Evolutionary conservation across 2,888 invertebrate genomes (phyloP).

Genomic region (Pammene fasciana): DNA sequence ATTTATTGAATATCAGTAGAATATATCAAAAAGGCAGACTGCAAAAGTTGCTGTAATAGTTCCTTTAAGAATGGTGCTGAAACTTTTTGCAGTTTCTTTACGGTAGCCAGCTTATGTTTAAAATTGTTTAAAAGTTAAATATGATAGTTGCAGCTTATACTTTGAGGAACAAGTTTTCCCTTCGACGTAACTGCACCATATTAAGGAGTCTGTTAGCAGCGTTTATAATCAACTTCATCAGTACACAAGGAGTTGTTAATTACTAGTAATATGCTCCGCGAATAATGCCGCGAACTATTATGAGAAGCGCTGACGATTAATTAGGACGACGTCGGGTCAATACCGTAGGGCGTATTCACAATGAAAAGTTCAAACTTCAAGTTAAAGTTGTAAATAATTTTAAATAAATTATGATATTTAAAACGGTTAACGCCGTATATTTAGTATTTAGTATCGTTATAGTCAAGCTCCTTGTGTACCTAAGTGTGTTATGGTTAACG

Average conservation of each 20-base stretch:
- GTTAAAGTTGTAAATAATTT: too few relatives aligned
- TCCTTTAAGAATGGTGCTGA: constrained; percentile 43
- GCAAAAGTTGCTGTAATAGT: constrained; percentile 56
- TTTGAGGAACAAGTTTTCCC: constrained; percentile 35
- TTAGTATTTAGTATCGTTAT: too few relatives aligned
- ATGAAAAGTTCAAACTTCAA: not conserved
- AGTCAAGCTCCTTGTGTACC: too few relatives aligned
- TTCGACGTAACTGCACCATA: constrained; percentile 31
- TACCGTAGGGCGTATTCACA: not conserved
- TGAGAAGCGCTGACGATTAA: constrained; percentile 23
- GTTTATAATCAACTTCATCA: constrained; percentile 40
- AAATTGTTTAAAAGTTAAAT: constrained; percentile 33
- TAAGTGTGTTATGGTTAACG: too few relatives aligned
- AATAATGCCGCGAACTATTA: constrained; percentile 25
- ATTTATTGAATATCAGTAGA: constrained; percentile 70
- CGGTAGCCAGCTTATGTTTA: constrained; percentile 28
- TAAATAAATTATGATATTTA: too few relatives aligned
- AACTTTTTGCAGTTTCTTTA: constrained; percentile 44
- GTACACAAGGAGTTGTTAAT: constrained; percentile 29
- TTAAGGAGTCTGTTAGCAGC: constrained; percentile 40
- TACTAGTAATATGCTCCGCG: constrained; percentile 32
- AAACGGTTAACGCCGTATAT: too few relatives aligned
- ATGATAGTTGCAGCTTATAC: constrained; percentile 25
- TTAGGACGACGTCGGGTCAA: constrained; percentile 3
- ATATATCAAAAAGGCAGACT: constrained; percentile 65